A percentile compares a stretch with the other conserved stretches of the same genome.
phyloP scores from a whole-genome alignment of 2,888 invertebrate genomes.

The Seira musarum region DNA sequence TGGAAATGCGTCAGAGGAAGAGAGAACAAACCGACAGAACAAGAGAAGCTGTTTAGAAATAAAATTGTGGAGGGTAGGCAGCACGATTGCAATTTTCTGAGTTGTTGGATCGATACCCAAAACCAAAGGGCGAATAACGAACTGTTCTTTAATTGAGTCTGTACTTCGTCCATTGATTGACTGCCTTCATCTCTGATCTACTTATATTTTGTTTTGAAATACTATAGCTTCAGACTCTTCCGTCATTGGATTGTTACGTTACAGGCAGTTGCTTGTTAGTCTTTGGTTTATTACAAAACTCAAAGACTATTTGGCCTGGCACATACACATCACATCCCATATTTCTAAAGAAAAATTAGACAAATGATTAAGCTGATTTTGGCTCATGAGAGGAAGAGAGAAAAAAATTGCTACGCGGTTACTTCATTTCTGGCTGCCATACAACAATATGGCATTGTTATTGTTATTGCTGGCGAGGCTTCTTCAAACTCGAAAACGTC shows the following conservation, averaged over 20 bases:
- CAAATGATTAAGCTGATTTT: neutral
- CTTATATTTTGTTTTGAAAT: no score
- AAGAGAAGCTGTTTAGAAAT: no score
- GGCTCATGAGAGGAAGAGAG: neutral
- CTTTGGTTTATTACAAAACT: neutral
- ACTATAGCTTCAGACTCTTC: no score
- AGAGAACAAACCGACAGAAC: no score
- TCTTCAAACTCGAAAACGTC: neutral
- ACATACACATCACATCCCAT: neutral
- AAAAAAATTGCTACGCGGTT: neutral
- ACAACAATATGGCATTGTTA: neutral
- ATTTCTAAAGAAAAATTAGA: neutral
- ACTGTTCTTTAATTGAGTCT: no score
- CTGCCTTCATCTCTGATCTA: conserved; percentile 11
- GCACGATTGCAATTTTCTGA: conserved; percentile 14
- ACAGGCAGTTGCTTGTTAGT: no score
- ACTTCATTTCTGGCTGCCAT: neutral
- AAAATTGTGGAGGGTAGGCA: no score
- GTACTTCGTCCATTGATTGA: no score
- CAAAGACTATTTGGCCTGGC: neutral
- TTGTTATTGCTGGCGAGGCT: neutral
- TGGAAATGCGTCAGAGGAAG: no score
- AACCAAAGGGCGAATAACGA: no score
- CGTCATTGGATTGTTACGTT: no score
- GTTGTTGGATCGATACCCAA: conserved; percentile 25